phyloP scores from a whole-genome alignment of 2,888 invertebrate genomes.

The Platycnemis pennipes region DNA sequence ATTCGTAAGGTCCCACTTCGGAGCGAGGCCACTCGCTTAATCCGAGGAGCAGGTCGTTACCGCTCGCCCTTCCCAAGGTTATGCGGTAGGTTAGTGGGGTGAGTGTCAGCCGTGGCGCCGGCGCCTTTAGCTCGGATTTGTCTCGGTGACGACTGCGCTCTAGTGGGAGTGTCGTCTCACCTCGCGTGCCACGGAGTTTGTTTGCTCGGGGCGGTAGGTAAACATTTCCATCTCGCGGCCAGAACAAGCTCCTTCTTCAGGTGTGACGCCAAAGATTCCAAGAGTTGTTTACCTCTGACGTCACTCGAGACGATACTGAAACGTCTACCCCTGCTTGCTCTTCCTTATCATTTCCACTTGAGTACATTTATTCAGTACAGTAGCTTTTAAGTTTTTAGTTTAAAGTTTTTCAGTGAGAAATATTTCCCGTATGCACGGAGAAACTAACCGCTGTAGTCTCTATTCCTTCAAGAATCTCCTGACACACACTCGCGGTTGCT shows the following conservation, averaged over 20 bases:
- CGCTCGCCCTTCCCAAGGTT: background rate
- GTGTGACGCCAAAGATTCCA: slow-evolving; percentile 16
- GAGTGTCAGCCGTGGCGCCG: background rate
- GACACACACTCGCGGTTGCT: no score
- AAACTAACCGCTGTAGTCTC: no score
- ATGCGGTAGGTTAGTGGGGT: background rate
- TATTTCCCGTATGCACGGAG: no score
- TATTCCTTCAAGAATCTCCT: no score
- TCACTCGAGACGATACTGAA: background rate
- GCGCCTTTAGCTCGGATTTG: background rate
- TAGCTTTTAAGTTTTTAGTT: no score
- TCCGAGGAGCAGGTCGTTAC: background rate
- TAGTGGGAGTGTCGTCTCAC: background rate
- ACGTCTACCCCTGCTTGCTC: background rate
- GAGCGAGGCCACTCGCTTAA: background rate
- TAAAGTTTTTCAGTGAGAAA: no score
- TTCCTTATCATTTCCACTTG: background rate
- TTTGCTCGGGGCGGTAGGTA: background rate
- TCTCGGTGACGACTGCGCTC: no score
- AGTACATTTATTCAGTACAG: no score
- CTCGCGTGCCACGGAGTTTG: background rate
- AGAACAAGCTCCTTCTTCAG: background rate
- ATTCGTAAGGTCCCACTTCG: background rate
- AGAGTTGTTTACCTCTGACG: slow-evolving; percentile 8
- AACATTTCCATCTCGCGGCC: background rate